Evolutionary conservation across 2,797 vertebrate species (phyloP), one percentile per base, ranked within the genome.

Genomic region (Cichlasoma orientale): DNA sequence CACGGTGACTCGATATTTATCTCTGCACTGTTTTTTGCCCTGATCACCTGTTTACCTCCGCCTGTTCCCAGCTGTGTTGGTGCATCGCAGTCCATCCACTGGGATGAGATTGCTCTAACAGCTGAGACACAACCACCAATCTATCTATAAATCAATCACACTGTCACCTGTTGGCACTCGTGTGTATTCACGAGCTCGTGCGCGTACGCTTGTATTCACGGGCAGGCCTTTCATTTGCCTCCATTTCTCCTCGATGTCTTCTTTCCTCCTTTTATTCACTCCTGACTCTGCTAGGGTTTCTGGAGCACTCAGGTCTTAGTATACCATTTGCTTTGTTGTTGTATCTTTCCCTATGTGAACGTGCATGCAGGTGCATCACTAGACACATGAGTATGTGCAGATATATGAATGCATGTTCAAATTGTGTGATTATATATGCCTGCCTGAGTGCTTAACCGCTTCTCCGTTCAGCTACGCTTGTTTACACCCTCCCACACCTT

Each of bases 21-120:
- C 88, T 88, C 75, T 44, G 73, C 66, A 13, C 81, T 2, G 82
- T 56, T 78, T 82, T 29, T 29, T 58, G 44, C 82, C 84, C 86
- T 27, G 75, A 90, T 92, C 91, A 92, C 89, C 93, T 91, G 87
- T 90, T 91, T 80, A 80, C 79, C 85, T 71, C 82, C 19, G 59
- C 77, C 82, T 71, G 78, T 78, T 90, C 80, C 89, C 91, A 92
- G 92, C 92, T 93, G 92, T 90, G 90, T 93, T 91, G 89, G 84
- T 83, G 79, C 82, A 73, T n/a, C 11, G 85, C 78, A 2, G 82
- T 69, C 86, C 76, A 33, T 52, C 74, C 83, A 16, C 83, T 16
- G 44, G 66, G 73, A 84, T 53, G 72, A 89, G 79, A 78, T 63
- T 56, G 68, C 75, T 89, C 55, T 23, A 83, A 74, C 85, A 85